Evolutionary conservation across 2,797 vertebrate species (phyloP), one percentile per base, ranked within the genome.

Genomic region (Discoglossus pictus): DNA sequence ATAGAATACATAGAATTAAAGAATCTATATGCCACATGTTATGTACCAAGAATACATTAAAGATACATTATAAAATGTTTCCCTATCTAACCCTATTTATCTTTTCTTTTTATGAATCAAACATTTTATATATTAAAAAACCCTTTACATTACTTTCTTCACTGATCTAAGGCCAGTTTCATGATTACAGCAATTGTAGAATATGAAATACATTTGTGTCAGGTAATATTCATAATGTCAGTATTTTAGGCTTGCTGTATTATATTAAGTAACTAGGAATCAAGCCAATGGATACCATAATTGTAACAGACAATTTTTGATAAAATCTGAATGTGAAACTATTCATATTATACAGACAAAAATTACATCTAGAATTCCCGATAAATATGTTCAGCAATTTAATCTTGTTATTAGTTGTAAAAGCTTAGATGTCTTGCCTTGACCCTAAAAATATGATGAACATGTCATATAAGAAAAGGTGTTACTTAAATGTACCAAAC

Each of bases 261-360:
- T 51, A 17, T 61, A 4, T 18, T 11, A 44, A 53, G 20, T 27
- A 18, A 21, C 25, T 2, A 54, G 42, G 56, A 46, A 16, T 13
- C 16, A 12, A 25, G 23, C 53, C 48, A 60, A 46, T 23, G 48
- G 10, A 16, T 15, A 40, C 8, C 23, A 35, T 53, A 66, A 56
- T 23, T 24, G 24, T 51, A 61, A 53, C 35, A 68, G 56, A 61
- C 48, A 61, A 61, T 4, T 20, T 61, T 25, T 34, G 66, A 61
- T 68, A 68, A 16, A 54, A 68, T 61, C 48, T 61, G 58, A 53
- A n/a, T 23, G 42, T 43, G 51, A 64, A 54, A 43, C 27, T 65
- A 23, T 13, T 11, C 44, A 40, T 21, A 50, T 44, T 21, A 54
- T 54, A 47, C 56, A 55, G 66, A 43, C 66, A 61, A 40, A 27